Evolutionary conservation across 2,888 invertebrate species (phyloP).

Genomic region (Aphidoletes aphidimyza): DNA sequence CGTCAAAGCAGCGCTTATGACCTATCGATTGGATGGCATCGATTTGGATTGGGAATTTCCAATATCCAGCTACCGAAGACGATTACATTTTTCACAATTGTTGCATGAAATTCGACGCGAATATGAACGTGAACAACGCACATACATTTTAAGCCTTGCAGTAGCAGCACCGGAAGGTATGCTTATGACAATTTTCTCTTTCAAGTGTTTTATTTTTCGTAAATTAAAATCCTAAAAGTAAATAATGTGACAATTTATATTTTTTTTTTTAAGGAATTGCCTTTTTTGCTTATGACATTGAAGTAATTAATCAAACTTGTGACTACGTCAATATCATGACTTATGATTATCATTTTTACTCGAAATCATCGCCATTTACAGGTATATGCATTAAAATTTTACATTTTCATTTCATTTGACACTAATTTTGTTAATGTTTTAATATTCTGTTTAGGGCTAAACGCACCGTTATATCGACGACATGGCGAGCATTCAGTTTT

Average conservation of each 20-base stretch:
- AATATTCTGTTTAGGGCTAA: constrained; percentile 69
- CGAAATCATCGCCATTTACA: constrained; percentile 81
- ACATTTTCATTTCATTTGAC: neutral
- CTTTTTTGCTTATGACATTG: constrained; percentile 80
- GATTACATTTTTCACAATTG: constrained; percentile 79
- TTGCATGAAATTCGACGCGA: constrained; percentile 78
- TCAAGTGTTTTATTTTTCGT: too few relatives aligned
- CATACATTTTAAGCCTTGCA: constrained; percentile 78
- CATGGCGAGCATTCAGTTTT: constrained; percentile 73
- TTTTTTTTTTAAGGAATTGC: too few relatives aligned
- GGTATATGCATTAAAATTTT: constrained; percentile 62
- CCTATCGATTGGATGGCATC: constrained; percentile 63
- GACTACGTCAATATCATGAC: constrained; percentile 92
- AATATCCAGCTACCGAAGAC: constrained; percentile 72
- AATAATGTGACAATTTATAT: too few relatives aligned
- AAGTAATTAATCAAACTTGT: constrained; percentile 80
- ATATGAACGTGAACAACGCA: constrained; percentile 70
- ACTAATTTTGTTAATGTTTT: neutral
- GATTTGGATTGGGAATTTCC: constrained; percentile 92
- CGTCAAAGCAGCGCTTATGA: constrained; percentile 65
- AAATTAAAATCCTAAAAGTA: too few relatives aligned
- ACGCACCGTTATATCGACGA: constrained; percentile 80
- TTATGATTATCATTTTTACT: constrained; percentile 88
- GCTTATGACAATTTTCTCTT: too few relatives aligned
- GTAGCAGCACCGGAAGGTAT: constrained; percentile 83